phyloP scores from a whole-genome alignment of 1,140 invertebrate species.

The Schlechtendalia chinensis region DNA sequence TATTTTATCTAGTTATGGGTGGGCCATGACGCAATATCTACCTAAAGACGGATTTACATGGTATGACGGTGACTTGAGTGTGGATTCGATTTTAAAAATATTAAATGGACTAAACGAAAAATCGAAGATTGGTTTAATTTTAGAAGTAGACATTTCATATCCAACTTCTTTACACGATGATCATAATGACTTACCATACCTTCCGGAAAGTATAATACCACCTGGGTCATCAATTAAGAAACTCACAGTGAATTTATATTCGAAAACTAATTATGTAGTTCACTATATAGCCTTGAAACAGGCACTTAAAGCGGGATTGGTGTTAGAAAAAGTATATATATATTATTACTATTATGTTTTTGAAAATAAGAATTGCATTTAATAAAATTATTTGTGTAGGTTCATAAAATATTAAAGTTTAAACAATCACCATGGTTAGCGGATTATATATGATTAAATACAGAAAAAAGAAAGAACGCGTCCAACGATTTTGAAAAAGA shows the following conservation, averaged over 20 bases:
- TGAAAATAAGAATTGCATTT: too few species aligned
- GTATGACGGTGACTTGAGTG: too few species aligned
- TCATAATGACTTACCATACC: conserved; percentile 6
- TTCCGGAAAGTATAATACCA: conserved; percentile 1
- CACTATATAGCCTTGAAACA: conserved; percentile 22
- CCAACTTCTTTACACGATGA: conserved; percentile 2
- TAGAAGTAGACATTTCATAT: conserved; percentile 20
- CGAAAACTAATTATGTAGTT: conserved; percentile 9
- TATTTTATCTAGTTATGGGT: too few species aligned
- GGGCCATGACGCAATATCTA: too few species aligned
- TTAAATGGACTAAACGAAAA: not conserved
- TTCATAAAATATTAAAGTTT: too few species aligned
- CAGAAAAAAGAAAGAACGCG: too few species aligned
- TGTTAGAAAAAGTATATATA: conserved; percentile 7
- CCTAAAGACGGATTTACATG: too few species aligned
- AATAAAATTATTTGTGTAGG: too few species aligned
- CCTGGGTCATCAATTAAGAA: conserved; percentile 50
- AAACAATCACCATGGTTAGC: too few species aligned
- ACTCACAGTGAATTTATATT: conserved; percentile 52
- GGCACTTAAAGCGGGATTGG: not conserved
- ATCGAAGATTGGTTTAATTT: not conserved
- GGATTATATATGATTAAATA: too few species aligned
- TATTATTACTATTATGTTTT: not conserved
- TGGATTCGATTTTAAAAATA: not conserved
- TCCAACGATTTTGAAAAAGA: too few species aligned